phyloP scores from a whole-genome alignment of 2,888 invertebrate species.

The Ichneumoninae sp. region DNA sequence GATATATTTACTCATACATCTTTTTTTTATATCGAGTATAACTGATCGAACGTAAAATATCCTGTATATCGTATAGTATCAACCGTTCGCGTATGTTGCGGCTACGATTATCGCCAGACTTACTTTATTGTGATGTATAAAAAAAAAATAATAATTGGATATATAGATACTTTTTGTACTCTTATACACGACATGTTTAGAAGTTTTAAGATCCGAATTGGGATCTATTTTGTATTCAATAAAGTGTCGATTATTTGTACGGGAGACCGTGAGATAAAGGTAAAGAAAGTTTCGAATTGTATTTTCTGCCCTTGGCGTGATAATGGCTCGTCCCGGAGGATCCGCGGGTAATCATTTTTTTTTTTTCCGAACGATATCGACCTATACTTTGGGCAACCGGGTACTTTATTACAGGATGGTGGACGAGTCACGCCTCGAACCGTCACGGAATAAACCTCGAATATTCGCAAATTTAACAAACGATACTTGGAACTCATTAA shows the following conservation, averaged over 20 bases:
- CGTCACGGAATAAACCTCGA: slow-evolving; percentile 50
- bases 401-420: slow-evolving; percentile 56
- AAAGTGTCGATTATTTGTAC: slow-evolving; percentile 64
- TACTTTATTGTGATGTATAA: slow-evolving; percentile 44
- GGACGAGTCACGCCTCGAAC: slow-evolving; percentile 52
- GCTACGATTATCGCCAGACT: slow-evolving; percentile 29
- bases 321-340: neutral
- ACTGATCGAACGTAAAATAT: slow-evolving; percentile 18
- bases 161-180: slow-evolving; percentile 64
- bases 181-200: slow-evolving; percentile 55
- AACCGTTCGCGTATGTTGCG: neutral
- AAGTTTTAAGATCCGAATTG: slow-evolving; percentile 62
- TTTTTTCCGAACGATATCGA: slow-evolving; percentile 6
- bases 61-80: slow-evolving; percentile 9
- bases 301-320: neutral
- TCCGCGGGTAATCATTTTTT: slow-evolving; percentile 19
- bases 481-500: slow-evolving; percentile 41
- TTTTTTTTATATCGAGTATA: slow-evolving; percentile 12
- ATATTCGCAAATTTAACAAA: slow-evolving; percentile 48
- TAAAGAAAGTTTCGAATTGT: neutral
- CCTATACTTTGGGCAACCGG: slow-evolving; percentile 34
- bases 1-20: slow-evolving; percentile 1
- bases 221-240: slow-evolving; percentile 61
- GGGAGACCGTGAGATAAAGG: slow-evolving; percentile 17
- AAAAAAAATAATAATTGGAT: slow-evolving; percentile 24